phyloP scores from a whole-genome alignment of 1,140 invertebrate genomes.

The Schlechtendalia chinensis region DNA sequence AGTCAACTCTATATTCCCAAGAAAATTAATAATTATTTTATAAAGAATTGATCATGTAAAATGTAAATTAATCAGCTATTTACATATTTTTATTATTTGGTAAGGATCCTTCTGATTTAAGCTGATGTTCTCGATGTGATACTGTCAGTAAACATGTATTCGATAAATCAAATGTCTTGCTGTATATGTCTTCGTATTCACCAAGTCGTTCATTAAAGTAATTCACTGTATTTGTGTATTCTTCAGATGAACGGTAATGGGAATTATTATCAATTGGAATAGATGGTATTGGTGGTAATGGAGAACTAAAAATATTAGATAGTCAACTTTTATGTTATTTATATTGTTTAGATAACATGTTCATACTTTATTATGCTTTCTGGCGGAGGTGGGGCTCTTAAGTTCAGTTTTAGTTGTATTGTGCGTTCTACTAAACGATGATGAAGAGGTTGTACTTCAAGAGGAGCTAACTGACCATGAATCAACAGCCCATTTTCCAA shows the following conservation, averaged over 20 bases:
- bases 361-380: constrained; percentile 40
- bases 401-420: constrained; percentile 67
- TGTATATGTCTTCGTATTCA: constrained; percentile 68
- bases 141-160: constrained; percentile 15
- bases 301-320: constrained; percentile 61
- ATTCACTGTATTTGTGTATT: constrained; percentile 56
- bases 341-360: background rate
- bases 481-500: constrained; percentile 76
- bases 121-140: constrained; percentile 21
- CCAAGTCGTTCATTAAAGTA: constrained; percentile 58
- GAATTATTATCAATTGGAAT: constrained; percentile 63
- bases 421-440: constrained; percentile 82
- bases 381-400: constrained; percentile 51
- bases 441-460: constrained; percentile 82
- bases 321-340: background rate
- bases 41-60: background rate
- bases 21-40: constrained; percentile 7
- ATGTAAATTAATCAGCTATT: background rate
- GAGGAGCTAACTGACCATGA: constrained; percentile 78
- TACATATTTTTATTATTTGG: constrained; percentile 17
- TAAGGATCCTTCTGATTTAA: constrained; percentile 34
- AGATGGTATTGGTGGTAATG: constrained; percentile 71
- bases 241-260: constrained; percentile 53
- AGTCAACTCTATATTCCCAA: constrained; percentile 57
- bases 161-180: constrained; percentile 60